Percentiles rank a stretch among this genome's conserved stretches.
Evolutionary conservation across 2,888 invertebrate genomes (phyloP).

Genomic region (Nomada ruficornis): DNA sequence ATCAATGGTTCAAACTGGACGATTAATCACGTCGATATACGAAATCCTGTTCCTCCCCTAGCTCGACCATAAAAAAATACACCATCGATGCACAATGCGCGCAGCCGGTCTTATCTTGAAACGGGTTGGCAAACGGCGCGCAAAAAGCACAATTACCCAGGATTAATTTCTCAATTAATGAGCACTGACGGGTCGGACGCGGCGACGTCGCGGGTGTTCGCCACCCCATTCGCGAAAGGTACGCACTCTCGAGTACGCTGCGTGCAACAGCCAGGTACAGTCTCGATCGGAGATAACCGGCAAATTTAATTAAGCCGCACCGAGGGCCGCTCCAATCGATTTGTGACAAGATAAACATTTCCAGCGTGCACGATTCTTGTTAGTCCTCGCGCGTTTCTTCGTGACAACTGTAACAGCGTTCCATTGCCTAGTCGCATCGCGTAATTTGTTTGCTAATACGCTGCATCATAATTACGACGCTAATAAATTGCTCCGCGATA

Average conservation of each 20-base stretch:
- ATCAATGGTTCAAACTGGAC: too few relatives aligned
- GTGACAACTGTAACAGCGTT: conserved; percentile 40
- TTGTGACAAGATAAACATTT: conserved; percentile 58
- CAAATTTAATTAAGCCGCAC: conserved; percentile 61
- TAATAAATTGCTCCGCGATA: background rate
- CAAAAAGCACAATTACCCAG: conserved; percentile 69
- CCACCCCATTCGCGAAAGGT: conserved; percentile 31
- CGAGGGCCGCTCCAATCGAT: conserved; percentile 51
- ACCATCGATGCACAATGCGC: background rate
- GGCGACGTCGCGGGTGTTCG: conserved; percentile 69
- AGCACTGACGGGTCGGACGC: conserved; percentile 58
- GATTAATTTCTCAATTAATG: conserved; percentile 77
- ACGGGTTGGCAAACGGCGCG: conserved; percentile 48
- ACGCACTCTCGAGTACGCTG: conserved; percentile 36
- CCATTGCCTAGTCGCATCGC: conserved; percentile 23
- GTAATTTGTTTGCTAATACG: conserved; percentile 36
- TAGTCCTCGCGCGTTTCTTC: conserved; percentile 39
- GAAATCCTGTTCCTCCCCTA: background rate
- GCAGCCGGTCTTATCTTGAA: conserved; percentile 10
- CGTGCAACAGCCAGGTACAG: conserved; percentile 42
- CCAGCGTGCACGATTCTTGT: conserved; percentile 40
- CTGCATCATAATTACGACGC: conserved; percentile 13
- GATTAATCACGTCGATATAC: background rate
- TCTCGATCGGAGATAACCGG: conserved; percentile 56
- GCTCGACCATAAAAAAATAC: background rate